Base-by-base conservation (phyloP, 2,888 invertebrate genomes). In the Melanostoma scalare region DNA sequence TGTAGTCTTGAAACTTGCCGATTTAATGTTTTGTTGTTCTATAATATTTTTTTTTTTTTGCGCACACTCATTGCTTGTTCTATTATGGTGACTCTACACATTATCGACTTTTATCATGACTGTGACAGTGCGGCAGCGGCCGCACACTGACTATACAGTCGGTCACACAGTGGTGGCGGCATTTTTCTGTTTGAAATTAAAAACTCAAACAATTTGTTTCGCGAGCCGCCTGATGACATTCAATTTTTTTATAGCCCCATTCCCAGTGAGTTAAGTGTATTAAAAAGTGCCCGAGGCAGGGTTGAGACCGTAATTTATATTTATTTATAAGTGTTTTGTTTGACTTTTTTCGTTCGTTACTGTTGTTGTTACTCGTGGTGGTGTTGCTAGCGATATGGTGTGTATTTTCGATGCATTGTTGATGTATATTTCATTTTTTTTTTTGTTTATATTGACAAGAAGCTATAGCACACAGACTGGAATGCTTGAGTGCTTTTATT, bases 181-280 rank as follows among this genome's bases (percentile, higher is more conserved):
- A 44, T 72, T 77, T 77, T 77, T 77, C 33, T 77, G 67, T 82
- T 82, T 77, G 72, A 82, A 77, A 82, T 77, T 77, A 77, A 82
- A 82, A 82, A 77, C 81, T 82, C 81, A 73, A 82, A 68, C 81
- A 82, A 82, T 82, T 82, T 82, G 77, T 77, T 77, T 77, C 63
- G 77, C 77, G 69, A 74, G 74, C 79, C 79, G 73, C 68, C 44
- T 38, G 56, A 60, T 58, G 75, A 71, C 60, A 55, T 38, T 42
- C 35, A 31, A 36, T 55, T 56, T 48, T 35, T 74, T 74, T 69
- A 63, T 61, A 69, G 63, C n/a, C 10, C 56, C 75, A 71, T 75
- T 75, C 80, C 50, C 50, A 56, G 69, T 71, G 80, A 80, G 65
- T 67, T 80, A 80, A 80, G 80, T 71, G 71, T 80, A 76, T 76